These are phyloP conservation scores for Campylorhamphus procurvoides DNA, from an alignment of 2,113 vertebrate species.

Conservation along the genomic window DNA sequence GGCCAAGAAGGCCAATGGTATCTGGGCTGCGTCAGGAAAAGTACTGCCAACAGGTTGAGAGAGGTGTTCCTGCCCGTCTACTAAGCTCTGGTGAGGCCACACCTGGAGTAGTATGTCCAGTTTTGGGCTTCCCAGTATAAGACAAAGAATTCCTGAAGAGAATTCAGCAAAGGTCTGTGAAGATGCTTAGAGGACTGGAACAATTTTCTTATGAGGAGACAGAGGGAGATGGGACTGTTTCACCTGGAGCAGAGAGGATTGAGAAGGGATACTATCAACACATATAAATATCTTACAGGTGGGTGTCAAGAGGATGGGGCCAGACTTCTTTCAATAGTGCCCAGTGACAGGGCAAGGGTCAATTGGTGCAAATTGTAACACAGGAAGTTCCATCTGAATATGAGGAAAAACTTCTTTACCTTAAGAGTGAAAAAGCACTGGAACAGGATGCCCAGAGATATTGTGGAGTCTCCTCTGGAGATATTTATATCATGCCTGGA, in stretches of 20 bases:
- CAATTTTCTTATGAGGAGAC: not conserved
- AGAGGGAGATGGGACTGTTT: not conserved
- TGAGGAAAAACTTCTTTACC: not conserved
- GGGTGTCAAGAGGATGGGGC: not conserved
- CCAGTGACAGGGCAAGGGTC: not conserved
- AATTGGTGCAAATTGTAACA: not conserved
- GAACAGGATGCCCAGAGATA: not conserved
- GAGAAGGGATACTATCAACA: not conserved
- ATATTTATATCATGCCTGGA: not conserved
- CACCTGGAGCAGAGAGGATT: not conserved
- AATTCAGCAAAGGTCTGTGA: not conserved
- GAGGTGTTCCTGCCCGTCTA: not conserved
- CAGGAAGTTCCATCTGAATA: not conserved
- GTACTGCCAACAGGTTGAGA: accelerated
- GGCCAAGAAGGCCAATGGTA: not conserved
- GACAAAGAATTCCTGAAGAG: not conserved
- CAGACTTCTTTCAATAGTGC: not conserved
- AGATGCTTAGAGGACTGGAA: not conserved
- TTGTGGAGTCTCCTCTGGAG: not conserved
- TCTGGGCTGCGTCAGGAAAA: not conserved
- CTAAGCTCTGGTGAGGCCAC: not conserved
- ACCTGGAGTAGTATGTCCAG: not conserved
- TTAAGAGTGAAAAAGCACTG: not conserved
- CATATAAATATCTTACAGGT: not conserved
- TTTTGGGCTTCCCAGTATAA: not conserved